These are phyloP conservation scores for Tuta absoluta DNA, from an alignment of 2,888 invertebrate genomes.

Conservation along the genomic window DNA sequence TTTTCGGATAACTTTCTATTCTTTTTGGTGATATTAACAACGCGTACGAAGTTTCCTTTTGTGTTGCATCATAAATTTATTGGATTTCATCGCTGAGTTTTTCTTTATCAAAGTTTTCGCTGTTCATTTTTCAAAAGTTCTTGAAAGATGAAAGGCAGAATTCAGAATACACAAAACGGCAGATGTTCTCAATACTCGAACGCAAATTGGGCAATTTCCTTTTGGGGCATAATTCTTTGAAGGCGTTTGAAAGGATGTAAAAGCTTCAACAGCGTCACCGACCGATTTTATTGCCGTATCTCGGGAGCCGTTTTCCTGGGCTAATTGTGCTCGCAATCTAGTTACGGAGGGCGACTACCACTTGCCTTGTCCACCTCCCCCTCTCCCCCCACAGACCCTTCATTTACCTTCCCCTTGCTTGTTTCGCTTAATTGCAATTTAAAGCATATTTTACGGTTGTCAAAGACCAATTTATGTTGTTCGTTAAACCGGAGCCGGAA, in stretches of 20 bases:
- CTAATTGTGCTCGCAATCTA: slow-evolving; percentile 67
- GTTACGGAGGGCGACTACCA: slow-evolving; percentile 47
- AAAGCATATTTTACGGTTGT: slow-evolving; percentile 55
- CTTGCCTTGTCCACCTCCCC: slow-evolving; percentile 48
- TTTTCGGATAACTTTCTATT: slow-evolving; percentile 31
- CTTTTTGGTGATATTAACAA: slow-evolving; percentile 29
- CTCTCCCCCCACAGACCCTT: slow-evolving; percentile 55
- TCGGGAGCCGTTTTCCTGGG: slow-evolving; percentile 53
- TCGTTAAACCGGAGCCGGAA: slow-evolving; percentile 34
- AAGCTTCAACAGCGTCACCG: slow-evolving; percentile 22
- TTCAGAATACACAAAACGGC: not conserved
- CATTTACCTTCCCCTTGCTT: slow-evolving; percentile 51
- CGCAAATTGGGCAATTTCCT: slow-evolving; percentile 24
- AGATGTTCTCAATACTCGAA: slow-evolving; percentile 11
- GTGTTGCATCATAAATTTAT: slow-evolving; percentile 28
- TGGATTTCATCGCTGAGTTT: not conserved
- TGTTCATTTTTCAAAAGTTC: slow-evolving; percentile 3
- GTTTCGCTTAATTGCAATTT: slow-evolving; percentile 57
- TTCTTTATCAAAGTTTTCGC: not conserved
- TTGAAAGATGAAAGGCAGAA: no score
- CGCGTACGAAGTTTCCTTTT: not conserved
- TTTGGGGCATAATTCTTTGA: slow-evolving; percentile 12
- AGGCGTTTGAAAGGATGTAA: slow-evolving; percentile 11
- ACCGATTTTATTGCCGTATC: slow-evolving; percentile 28
- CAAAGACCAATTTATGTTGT: slow-evolving; percentile 59